Base-by-base conservation (phyloP, 2,888 invertebrate genomes). In the Dyspetes luteomarginatus region DNA sequence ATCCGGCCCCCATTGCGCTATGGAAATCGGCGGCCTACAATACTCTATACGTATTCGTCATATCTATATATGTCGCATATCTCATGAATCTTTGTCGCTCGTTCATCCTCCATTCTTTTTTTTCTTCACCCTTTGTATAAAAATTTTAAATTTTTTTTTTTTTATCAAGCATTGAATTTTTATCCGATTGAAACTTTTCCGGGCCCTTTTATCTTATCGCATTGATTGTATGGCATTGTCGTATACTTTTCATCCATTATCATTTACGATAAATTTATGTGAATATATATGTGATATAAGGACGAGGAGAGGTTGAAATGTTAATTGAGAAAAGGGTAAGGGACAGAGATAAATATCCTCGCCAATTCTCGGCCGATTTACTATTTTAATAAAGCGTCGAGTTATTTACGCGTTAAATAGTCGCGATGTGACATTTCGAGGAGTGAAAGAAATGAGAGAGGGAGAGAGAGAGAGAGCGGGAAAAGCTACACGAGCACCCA, bases 301-400 rank as follows among this genome's bases (percentile, higher is more conserved):
- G 15, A n/a, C 48, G 48, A n/a, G 17, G 0, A 5, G 36, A 12
- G 36, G 9, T 41, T 28, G 64, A 52, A 60, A 73, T 19, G 7
- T 15, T 19, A 52, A 7, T 19, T 41, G 17, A 36, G 26, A 67
- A 52, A 68, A 15, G 17, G 30, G 48, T n/a, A 22, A 2, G 12
- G 30, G 69, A 69, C 48, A 22, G 50, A 58, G 62, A 72, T 43
- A 62, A 73, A 78, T 73, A 24, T 48, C 22, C 28, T 71, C 43
- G 78, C 26, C 64, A 71, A 62, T 76, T 83, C 68, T 58, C 71
- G 68, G 58, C 62, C 84, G 82, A 86, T 86, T 86, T 86, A 84
- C 79, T 80, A 84, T 84, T 86, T 86, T 87, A 86, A 87, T 87
- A 86, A 86, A 86, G 83, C 77, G 79, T 74, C 41, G 67, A 78